Evolutionary conservation across 2,113 vertebrate species (phyloP).

Genomic region (Trogon melanurus): DNA sequence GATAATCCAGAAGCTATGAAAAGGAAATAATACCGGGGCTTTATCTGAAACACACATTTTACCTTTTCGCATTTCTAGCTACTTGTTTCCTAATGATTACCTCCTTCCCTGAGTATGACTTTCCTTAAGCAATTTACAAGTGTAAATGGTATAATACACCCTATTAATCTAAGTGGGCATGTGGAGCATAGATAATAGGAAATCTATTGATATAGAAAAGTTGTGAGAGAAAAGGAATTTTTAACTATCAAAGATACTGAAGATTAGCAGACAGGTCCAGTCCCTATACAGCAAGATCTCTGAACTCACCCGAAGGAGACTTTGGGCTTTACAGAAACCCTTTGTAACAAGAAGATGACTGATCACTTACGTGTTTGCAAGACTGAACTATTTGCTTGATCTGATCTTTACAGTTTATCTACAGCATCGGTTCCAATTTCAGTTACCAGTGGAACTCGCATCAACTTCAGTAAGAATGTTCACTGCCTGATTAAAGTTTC

Average conservation of each 20-base stretch:
- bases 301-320: background rate
- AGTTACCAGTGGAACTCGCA: background rate
- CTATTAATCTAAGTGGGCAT: slow-evolving; percentile 26
- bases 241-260: background rate
- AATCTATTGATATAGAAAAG: slow-evolving; percentile 24
- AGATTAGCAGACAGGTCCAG: background rate
- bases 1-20: slow-evolving; percentile 22
- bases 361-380: background rate
- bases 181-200: background rate
- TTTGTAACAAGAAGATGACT: background rate
- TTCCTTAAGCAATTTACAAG: slow-evolving; percentile 36
- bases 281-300: background rate
- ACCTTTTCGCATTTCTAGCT: background rate
- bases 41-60: slow-evolving; percentile 37
- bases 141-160: background rate
- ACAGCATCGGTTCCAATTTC: background rate
- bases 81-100: background rate
- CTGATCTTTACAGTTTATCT: background rate
- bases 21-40: slow-evolving; percentile 11
- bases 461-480: background rate
- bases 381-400: background rate
- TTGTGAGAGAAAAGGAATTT: background rate
- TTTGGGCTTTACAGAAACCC: background rate
- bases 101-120: slow-evolving; percentile 28
- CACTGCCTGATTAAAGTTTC: fast-evolving